phyloP scores from a whole-genome alignment of 2,888 invertebrate genomes.

The Nephrotoma flavescens region DNA sequence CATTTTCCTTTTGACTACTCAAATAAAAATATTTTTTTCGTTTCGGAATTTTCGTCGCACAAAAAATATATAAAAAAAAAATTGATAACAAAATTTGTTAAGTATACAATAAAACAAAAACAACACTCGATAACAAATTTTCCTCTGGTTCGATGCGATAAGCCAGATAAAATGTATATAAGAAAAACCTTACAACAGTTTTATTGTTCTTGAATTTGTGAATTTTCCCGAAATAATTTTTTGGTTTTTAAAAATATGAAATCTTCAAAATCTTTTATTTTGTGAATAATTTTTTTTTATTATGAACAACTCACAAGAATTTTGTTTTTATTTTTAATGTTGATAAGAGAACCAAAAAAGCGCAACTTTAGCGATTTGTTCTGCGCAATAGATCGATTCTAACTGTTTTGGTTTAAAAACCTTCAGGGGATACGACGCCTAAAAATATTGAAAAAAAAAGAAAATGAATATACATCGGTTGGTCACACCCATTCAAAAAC shows the following conservation, averaged over 20 bases:
- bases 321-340: not conserved
- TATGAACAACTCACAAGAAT: not conserved
- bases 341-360: conserved; percentile 10
- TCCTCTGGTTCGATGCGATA: not conserved
- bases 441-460: not conserved
- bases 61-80: not conserved
- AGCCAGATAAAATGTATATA: not conserved
- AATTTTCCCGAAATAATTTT: not conserved
- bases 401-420: conserved; percentile 16
- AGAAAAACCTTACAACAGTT: not conserved
- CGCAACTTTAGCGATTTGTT: conserved; percentile 17
- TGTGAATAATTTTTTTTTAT: not conserved
- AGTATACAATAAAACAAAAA: not conserved
- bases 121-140: not conserved
- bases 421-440: conserved; percentile 27
- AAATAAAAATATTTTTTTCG: not conserved
- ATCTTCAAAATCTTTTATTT: not conserved
- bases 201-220: not conserved
- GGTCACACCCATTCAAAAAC: not conserved
- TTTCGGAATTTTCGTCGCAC: not conserved
- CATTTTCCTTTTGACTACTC: not conserved
- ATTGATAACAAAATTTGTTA: no score
- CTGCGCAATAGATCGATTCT: conserved; percentile 20
- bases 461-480: not conserved
- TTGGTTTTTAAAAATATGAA: not conserved